Base-by-base conservation (phyloP, 2,797 vertebrate genomes). In the Chelon labrosus region DNA sequence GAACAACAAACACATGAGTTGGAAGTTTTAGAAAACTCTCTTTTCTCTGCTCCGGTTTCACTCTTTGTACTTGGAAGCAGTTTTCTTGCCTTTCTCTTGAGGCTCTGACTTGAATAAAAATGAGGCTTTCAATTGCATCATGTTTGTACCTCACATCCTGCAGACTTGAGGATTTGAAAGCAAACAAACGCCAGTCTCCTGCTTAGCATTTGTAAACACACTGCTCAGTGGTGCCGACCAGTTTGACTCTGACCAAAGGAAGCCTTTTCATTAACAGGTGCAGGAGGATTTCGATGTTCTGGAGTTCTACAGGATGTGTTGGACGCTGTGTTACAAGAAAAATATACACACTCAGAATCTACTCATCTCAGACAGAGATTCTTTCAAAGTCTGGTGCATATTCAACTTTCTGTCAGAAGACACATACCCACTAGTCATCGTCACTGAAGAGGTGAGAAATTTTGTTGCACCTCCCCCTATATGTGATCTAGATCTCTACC, bases 321-420 rank as follows among this genome's bases (percentile, higher is more conserved):
- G 98, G 98, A 98, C 97, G 2, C 92, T 99, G 49, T 97, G 96
- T 87, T 96, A 93, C 80, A 97, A 94, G 88, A 98, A 98, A 90
- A 97, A 97, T 58, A 93, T 98, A 53, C 91, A 90, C 67, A 93
- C 86, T 74, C 94, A 58, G 46, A 87, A 89, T 19, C 90, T 97
- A 17, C 91, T 97, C 68, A 96, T 98, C 85, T 93, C 91, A 0
- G 95, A 97, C 10, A 93, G 96, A 2, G 96, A 98, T 7, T 95
- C 96, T 22, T 99, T 98, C 92, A 99, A 97, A 94, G 91, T 98
- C 41, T 99, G 98, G 98, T 96, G 97, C 91, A 96, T 99, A 86
- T 99, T 99, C 88, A 99, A 99, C 94, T 99, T 98, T 88, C 94
- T 99, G 73, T 97, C 98, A 3, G 98, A 99, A 73, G 97, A 97